Evolutionary conservation across 92 coral and sea anemone genomes (phyloP), one percentile per base, ranked within the genome.

Genomic region (Epizoanthus scotinus): DNA sequence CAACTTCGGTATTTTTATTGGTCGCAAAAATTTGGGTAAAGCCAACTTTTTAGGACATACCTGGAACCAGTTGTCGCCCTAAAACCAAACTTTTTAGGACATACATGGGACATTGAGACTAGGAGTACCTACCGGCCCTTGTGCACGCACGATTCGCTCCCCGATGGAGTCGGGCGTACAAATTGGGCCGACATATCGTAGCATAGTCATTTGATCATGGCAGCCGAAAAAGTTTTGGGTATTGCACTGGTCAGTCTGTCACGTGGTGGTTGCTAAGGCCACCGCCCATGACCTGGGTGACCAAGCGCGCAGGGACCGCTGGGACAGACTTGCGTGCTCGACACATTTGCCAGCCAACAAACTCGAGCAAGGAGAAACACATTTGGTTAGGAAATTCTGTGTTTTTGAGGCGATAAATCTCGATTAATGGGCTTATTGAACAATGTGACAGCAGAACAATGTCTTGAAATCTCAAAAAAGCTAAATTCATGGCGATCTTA

Each of bases 251-350:
- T n/a, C n/a, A n/a, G n/a, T n/a, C 40, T 34, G 40, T 74, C 67
- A 74, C 67, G 67, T 75, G 67, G 38, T 60, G 67, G 81, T 75
- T 75, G 81, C 81, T 75, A 75, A 44, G 81, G 81, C 81, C 81
- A 75, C 81, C 81, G 81, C 81, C 81, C 81, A 59, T 75, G 81
- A 75, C 81, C 81, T 75, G 81, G 50, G 40, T 68, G 67, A 75
- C 68, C 68, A 6, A 27, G 57, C 67, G 68, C 81, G 81, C 81
- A 75, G 42, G 40, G 20, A 58, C 44, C 67, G 22, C 49, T 75
- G 81, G 81, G 81, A 75, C 1, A 55, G 68, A 58, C 67, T 58
- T 75, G 81, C 81, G 81, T 75, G 81, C 81, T 74, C 67, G 20
- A 55, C 67, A 57, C 55, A 58, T 64, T 74, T 75, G 67, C 56